Evolutionary conservation across 2,797 vertebrate genomes (phyloP), one percentile per base, ranked within the genome.

Genomic region (Phataginus tetradactyla): DNA sequence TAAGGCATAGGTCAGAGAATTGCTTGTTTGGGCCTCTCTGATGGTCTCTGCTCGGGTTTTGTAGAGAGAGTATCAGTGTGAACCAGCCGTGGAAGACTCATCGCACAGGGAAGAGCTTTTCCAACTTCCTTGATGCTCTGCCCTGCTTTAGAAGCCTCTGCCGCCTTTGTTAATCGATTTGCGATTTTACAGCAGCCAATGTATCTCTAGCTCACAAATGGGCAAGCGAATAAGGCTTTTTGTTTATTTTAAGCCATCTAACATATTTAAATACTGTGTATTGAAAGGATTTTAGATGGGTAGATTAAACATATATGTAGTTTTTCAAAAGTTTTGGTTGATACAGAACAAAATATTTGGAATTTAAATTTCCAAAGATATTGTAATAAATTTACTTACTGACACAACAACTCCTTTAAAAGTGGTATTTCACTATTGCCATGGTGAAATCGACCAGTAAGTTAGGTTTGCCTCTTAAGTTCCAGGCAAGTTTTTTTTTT

Each of bases 351-450:
- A 95, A 84, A 42, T 51, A 72, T 68, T 79, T 93, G 34, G 12
- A 89, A 94, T 90, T 95, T 51, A 86, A 95, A 87, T 12, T 81
- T 89, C 42, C 15, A 84, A 95, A 96, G 34, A 3, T 42, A 84
- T 32, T 88, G 37, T 81, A 80, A 45, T 49, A 85, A 85, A 85
- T 77, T 55, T 91, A 77, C 85, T 95, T 93, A 53, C 32, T 18
- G 29, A 94, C 64, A 61, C 25, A 64, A 39, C 7, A 66, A 63
- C 5, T 69, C 29, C 37, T 86, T 71, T 37, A 29, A 91, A 93
- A 91, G 17, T 57, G 5, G 13, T 81, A 63, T 85, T 95, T 78
- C 59, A 83, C 7, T 21, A 9, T 72, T 84, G 18, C 55, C 51
- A 5, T 39, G 20, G 34, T 86, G 14, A n/a, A 93, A 71, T 39